These are phyloP conservation scores for Eupithecia pulchellata DNA, from an alignment of 2,888 invertebrate species.

Conservation along the genomic window DNA sequence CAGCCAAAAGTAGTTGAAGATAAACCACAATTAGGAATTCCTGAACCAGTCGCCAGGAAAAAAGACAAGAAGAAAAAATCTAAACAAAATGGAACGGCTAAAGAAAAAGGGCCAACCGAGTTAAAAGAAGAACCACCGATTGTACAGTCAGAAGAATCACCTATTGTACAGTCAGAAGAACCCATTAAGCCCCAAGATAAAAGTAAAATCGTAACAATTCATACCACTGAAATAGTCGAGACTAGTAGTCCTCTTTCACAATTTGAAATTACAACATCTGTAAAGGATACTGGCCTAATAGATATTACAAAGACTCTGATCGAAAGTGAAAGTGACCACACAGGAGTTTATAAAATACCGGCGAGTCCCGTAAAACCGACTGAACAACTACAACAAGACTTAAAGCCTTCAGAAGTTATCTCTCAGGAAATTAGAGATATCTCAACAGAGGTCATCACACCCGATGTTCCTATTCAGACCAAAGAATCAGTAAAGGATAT, in stretches of 20 bases:
- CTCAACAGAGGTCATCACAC: slow-evolving; percentile 11
- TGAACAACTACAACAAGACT: slow-evolving; percentile 11
- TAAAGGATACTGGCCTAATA: slow-evolving; percentile 45
- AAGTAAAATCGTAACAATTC: slow-evolving; percentile 4
- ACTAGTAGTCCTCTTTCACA: slow-evolving; percentile 7
- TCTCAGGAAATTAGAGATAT: slow-evolving; percentile 9
- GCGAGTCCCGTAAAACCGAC: slow-evolving; percentile 27
- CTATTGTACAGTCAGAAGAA: slow-evolving; percentile 3
- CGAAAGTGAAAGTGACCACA: slow-evolving; percentile 58
- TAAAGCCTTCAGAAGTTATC: background rate
- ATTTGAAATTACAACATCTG: slow-evolving; percentile 10
- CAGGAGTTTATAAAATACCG: slow-evolving; percentile 44
- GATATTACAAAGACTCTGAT: slow-evolving; percentile 57
- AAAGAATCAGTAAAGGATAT: slow-evolving; percentile 7
- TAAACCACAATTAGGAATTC: slow-evolving; percentile 18
- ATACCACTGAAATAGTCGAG: slow-evolving; percentile 16
- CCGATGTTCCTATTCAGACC: background rate
- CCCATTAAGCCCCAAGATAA: slow-evolving; percentile 3
- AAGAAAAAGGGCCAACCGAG: slow-evolving; percentile 11
- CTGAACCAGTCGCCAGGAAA: slow-evolving; percentile 15
- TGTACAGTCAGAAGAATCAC: slow-evolving; percentile 7
- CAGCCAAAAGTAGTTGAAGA: slow-evolving; percentile 21
- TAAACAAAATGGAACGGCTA: slow-evolving; percentile 12
- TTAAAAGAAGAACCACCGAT: slow-evolving; percentile 5
- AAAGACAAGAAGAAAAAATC: slow-evolving; percentile 15